Evolutionary conservation across 2,113 vertebrate species (phyloP).

Genomic region (Psophia crepitans): DNA sequence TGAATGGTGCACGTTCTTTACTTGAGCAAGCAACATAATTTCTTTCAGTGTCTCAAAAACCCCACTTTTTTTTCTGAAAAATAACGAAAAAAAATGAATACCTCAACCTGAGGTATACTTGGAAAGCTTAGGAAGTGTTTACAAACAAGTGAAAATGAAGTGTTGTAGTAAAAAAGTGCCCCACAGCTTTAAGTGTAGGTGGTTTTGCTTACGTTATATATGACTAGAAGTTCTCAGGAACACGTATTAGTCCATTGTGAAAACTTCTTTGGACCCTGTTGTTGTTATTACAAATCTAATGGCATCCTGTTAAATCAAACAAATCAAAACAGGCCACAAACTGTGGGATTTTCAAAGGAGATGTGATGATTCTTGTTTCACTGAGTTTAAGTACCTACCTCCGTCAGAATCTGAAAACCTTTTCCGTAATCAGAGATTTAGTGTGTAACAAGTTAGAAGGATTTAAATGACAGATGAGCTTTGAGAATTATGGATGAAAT

Average conservation of each 20-base stretch:
- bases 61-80: background rate
- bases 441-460: background rate
- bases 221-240: background rate
- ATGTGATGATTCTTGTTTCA: background rate
- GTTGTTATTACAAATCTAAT: background rate
- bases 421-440: background rate
- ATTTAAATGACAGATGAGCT: constrained; percentile 31
- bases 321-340: constrained; percentile 28
- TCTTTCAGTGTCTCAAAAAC: background rate
- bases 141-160: background rate
- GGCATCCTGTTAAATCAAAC: constrained; percentile 22
- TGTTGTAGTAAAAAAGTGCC: background rate
- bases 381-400: constrained; percentile 10
- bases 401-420: background rate
- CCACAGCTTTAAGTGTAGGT: background rate
- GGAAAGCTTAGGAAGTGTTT: background rate
- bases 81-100: background rate
- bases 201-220: background rate
- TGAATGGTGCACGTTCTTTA: background rate
- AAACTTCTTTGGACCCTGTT: background rate
- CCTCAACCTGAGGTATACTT: background rate
- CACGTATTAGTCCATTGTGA: background rate
- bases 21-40: background rate
- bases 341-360: background rate
- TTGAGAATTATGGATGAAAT: constrained; percentile 4